These are phyloP conservation scores for Furcifer pardalis DNA, from an alignment of 2,797 vertebrate species.

Conservation along the genomic window DNA sequence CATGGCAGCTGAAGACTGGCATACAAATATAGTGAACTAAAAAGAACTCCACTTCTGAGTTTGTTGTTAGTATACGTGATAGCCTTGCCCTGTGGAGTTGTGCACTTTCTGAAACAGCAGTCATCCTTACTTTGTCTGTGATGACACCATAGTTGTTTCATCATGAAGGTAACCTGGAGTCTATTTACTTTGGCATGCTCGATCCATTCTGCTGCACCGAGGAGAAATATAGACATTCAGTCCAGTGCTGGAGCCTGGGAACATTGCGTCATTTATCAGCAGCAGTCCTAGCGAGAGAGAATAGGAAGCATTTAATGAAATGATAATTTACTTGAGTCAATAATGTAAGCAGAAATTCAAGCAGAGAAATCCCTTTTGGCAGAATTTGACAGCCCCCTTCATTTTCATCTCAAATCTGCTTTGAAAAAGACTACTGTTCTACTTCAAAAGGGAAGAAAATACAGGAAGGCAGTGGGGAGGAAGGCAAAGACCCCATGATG, in stretches of 20 bases:
- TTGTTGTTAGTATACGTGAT: too few relatives aligned
- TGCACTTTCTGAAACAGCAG: slow-evolving; percentile 56
- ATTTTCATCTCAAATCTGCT: slow-evolving; percentile 55
- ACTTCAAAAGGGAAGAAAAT: slow-evolving; percentile 50
- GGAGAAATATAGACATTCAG: slow-evolving; percentile 56
- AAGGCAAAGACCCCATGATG: slow-evolving; percentile 10
- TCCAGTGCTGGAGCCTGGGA: slow-evolving; percentile 36
- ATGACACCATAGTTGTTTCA: slow-evolving; percentile 57
- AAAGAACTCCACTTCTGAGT: background rate
- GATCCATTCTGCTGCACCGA: slow-evolving; percentile 51
- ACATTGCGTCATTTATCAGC: slow-evolving; percentile 64
- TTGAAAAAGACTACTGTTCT: slow-evolving; percentile 58
- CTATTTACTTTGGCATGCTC: slow-evolving; percentile 60
- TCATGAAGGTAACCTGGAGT: slow-evolving; percentile 50
- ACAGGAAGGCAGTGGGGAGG: slow-evolving; percentile 40
- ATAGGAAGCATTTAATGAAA: slow-evolving; percentile 71
- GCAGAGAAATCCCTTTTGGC: slow-evolving; percentile 69
- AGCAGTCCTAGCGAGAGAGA: slow-evolving; percentile 39
- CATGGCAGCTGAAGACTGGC: background rate
- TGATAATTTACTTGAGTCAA: slow-evolving; percentile 71
- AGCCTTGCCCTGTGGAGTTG: slow-evolving; percentile 37
- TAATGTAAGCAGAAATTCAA: slow-evolving; percentile 68
- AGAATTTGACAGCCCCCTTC: slow-evolving; percentile 55
- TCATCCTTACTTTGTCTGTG: slow-evolving; percentile 48
- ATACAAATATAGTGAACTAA: background rate